phyloP scores from a whole-genome alignment of 2,797 vertebrate genomes.

The Mormyrops boulengeri region DNA sequence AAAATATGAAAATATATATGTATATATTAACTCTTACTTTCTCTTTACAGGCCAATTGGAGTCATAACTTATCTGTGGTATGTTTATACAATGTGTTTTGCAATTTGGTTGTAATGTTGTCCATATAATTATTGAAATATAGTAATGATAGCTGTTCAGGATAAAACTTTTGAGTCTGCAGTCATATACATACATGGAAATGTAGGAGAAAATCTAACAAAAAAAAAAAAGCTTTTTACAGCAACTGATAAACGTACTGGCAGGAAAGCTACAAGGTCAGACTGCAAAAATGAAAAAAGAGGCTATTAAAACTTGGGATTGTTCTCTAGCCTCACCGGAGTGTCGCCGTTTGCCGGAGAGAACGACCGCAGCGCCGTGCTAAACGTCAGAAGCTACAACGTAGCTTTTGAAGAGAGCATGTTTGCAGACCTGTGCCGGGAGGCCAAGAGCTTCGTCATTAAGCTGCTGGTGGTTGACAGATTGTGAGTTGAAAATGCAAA shows the following conservation, averaged over 20 bases:
- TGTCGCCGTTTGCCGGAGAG: constrained; percentile 93
- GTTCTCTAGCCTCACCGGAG: constrained; percentile 77
- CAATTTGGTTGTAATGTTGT: neutral
- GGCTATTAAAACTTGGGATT: constrained; percentile 3
- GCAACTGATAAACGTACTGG: neutral
- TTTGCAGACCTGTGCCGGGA: constrained; percentile 86
- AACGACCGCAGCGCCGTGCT: constrained; percentile 85
- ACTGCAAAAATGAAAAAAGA: neutral
- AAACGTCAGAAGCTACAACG: constrained; percentile 92
- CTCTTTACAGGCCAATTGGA: constrained; percentile 75
- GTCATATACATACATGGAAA: neutral
- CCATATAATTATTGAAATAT: neutral
- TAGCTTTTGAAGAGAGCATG: constrained; percentile 91
- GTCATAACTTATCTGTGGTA: constrained; percentile 91
- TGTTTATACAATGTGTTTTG: constrained; percentile 38
- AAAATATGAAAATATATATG: neutral
- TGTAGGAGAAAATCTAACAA: neutral
- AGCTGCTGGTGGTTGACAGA: constrained; percentile 83
- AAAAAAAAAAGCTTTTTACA: neutral
- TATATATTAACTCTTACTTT: constrained; percentile 27
- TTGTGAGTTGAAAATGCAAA: constrained; percentile 71
- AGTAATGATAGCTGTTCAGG: neutral
- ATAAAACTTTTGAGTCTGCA: neutral
- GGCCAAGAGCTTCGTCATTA: constrained; percentile 92
- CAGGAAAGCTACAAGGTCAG: neutral